Base-by-base conservation (phyloP, 2,888 invertebrate genomes). In the Physocephala rufipes region DNA sequence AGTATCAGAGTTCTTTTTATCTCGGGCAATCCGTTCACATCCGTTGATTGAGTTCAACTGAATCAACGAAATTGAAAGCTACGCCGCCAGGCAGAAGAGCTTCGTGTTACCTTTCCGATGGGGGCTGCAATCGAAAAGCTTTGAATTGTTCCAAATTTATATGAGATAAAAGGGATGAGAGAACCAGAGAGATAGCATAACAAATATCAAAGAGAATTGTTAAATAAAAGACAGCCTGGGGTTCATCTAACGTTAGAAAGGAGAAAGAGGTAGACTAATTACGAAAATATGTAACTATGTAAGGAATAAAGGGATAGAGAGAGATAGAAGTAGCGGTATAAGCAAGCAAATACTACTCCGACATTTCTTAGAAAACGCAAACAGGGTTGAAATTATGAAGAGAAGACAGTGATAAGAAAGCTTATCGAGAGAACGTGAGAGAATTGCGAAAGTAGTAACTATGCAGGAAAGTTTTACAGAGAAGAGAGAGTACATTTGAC, bases 41-140 rank as follows among this genome's bases (percentile, higher is more conserved):
- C 62, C 68, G 68, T 68, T 68, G 68, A 51, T 51, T 36, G 62
- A 61, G 62, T 62, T 62, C 30, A 68, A 68, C 68, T 68, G 68
- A 62, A 68, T 16, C 15, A 30, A n/a, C 68, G 16, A 62, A 62
- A 45, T n/a, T 19, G 30, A 68, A 68, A 68, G 68, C 61, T 61
- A 45, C 67, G 12, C 43, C 53, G 12, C 43, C 53, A n/a, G 53
- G 9, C 53, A 36, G 36, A 53, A n/a, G 45, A 67, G 58, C 55
- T 47, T 63, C 21, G 47, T 36, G 36, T 19, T 24, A 47, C 47
- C 63, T 47, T 63, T 63, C 47, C 1, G 15, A 45, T 16, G 24
- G 5, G 63, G 16, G 24, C 24, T n/a, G 16, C 24, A n/a, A 63
- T 13, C 36, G 9, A 59, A 59, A 63, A 63, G 63, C 63, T 63